phyloP scores from a whole-genome alignment of 2,888 invertebrate species.

The Bombylius major region DNA sequence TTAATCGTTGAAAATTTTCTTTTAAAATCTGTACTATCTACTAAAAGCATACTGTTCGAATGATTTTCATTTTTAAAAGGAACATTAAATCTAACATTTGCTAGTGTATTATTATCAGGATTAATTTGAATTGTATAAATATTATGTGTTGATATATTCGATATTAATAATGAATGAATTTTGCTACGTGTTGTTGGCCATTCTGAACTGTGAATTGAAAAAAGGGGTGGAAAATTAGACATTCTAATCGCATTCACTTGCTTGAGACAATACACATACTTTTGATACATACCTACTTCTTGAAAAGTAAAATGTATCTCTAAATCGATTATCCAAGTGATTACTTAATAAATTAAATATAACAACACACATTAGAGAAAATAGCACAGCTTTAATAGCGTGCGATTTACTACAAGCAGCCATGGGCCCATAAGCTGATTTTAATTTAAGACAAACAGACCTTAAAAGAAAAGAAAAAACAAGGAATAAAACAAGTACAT shows the following conservation, averaged over 20 bases:
- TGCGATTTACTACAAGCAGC: constrained; percentile 21
- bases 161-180: background rate
- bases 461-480: no score
- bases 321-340: constrained; percentile 25
- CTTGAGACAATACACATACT: background rate
- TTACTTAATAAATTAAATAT: constrained; percentile 27
- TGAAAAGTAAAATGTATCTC: constrained; percentile 25
- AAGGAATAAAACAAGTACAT: no score
- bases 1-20: constrained; percentile 5
- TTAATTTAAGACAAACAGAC: background rate
- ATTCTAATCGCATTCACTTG: no score
- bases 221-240: no score
- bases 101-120: constrained; percentile 8
- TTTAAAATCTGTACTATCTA: constrained; percentile 13
- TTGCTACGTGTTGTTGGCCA: constrained; percentile 9
- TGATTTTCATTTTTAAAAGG: constrained; percentile 2
- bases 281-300: constrained; percentile 23
- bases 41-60: constrained; percentile 8
- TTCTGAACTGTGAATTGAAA: constrained; percentile 10
- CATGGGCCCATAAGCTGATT: constrained; percentile 13
- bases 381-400: constrained; percentile 23
- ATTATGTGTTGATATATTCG: constrained; percentile 2
- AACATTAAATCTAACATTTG: constrained; percentile 10
- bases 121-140: constrained; percentile 9
- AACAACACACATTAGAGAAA: constrained; percentile 26